Percentiles rank a stretch among this genome's conserved stretches.
Conservation (phyloP, 1,140 invertebrate genomes). For the Philopotamus ludificatus region DNA sequence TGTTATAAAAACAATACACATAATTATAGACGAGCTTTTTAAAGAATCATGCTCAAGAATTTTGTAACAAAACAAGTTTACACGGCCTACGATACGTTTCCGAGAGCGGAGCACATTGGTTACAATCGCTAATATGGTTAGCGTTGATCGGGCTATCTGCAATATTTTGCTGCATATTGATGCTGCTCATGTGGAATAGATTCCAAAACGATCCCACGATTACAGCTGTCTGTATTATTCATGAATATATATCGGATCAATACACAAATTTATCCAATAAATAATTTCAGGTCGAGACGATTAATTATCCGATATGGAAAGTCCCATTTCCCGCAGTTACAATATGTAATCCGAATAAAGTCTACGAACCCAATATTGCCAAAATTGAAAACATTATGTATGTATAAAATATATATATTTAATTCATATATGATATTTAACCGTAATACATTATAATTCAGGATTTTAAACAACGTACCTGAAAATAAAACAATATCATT, state of each 20-base stretch:
- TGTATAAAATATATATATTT: conserved; percentile 1
- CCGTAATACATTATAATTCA: not conserved
- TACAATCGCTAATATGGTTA: conserved; percentile 33
- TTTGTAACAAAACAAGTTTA: conserved; percentile 36
- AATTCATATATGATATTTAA: not conserved
- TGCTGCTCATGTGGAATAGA: conserved; percentile 35
- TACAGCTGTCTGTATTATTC: conserved; percentile 29
- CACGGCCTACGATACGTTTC: conserved; percentile 37
- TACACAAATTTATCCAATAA: not conserved
- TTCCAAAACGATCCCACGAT: conserved; percentile 37
- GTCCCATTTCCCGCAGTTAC: conserved; percentile 39
- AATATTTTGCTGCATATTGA: conserved; percentile 32
- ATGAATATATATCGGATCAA: not conserved
- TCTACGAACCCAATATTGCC: conserved; percentile 27
- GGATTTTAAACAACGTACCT: conserved; percentile 16
- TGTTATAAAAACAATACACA: not conserved
- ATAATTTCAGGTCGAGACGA: conserved; percentile 39
- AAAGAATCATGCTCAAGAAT: conserved; percentile 30
- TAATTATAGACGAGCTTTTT: conserved; percentile 28
- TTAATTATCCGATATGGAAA: conserved; percentile 40
- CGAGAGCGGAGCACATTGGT: conserved; percentile 29
- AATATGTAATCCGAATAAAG: conserved; percentile 40
- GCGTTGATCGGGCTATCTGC: conserved; percentile 23
- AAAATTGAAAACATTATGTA: conserved; percentile 33
- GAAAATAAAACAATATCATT: conserved; percentile 17